Base-by-base conservation (phyloP, 2,888 invertebrate genomes). In the Pseudoips prasinana region DNA sequence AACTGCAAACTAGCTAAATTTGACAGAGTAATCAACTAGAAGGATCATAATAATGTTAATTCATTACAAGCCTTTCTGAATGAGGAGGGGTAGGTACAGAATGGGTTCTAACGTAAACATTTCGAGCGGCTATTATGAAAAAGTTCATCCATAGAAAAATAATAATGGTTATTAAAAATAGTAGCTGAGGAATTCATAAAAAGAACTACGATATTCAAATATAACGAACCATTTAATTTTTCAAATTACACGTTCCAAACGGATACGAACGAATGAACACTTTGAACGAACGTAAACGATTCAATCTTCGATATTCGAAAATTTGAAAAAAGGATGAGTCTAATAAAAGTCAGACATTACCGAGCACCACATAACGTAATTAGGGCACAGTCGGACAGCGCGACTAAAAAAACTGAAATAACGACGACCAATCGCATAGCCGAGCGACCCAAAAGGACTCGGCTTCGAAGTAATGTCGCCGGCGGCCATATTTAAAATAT, bases 401-500 rank as follows among this genome's bases (percentile, higher is more conserved):
- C 58, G 58, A 66, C 66, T 57, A 68, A 72, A 73, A 73, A 74
- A 72, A 70, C 57, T 53, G 36, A 44, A 53, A 60, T 57, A 62
- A 64, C 58, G 58, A 64, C 64, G 71, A 73, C 85, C 85, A 84
- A 85, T 85, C 74, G 70, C 65, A 48, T 59, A 46, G 58, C 57
- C 65, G 67, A 71, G 71, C 71, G 68, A 62, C 67, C 62, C 54
- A 69, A 74, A 68, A 74, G 73, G 73, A 72, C 64, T 55, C 56
- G 51, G 48, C 61, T 64, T 62, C 58, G 55, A 42, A 54, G 45
- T 67, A 48, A 62, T 66, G 68, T 64, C 73, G 85, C 84, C 80
- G 65, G 52, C 76, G 77, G 86, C 79, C 80, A 82, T 85, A 69
- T 74, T 83, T 78, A 81, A 74, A 81, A 78, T 82, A 83, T 83